Conservation (phyloP, 2,113 vertebrate species). For the Callorhinus ursinus region DNA sequence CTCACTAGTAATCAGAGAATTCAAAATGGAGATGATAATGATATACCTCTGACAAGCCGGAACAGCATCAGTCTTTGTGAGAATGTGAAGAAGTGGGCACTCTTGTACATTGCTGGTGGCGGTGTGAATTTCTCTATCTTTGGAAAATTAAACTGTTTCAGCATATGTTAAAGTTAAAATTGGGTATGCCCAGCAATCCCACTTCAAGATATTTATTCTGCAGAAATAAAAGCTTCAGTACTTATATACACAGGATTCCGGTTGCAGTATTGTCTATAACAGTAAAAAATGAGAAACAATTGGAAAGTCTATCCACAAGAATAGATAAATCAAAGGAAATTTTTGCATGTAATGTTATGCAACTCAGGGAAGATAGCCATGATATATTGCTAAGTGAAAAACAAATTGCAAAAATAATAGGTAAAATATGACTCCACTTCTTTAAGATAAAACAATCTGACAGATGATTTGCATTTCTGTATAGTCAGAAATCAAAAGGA, state of each 20-base stretch:
- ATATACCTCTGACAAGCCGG: neutral
- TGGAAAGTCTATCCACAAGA: neutral
- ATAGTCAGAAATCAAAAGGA: neutral
- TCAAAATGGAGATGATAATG: neutral
- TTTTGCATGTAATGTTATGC: neutral
- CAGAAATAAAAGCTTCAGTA: neutral
- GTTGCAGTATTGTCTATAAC: neutral
- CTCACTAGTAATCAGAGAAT: neutral
- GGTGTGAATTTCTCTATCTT: neutral
- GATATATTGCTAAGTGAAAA: neutral
- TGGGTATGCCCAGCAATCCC: neutral
- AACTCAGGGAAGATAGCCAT: neutral
- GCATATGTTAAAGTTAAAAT: neutral
- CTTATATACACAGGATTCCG: neutral
- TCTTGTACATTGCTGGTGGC: neutral
- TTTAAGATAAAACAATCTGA: neutral
- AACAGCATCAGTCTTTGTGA: neutral
- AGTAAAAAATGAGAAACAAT: neutral
- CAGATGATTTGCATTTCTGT: neutral
- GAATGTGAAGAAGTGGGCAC: neutral
- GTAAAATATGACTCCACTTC: too few species aligned
- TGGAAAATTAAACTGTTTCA: neutral
- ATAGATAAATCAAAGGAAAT: neutral
- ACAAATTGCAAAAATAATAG: neutral
- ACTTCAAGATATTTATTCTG: neutral